Percentiles rank a stretch among this genome's conserved stretches.
phyloP scores from a whole-genome alignment of 2,113 vertebrate genomes.

The Cavia porcellus region DNA sequence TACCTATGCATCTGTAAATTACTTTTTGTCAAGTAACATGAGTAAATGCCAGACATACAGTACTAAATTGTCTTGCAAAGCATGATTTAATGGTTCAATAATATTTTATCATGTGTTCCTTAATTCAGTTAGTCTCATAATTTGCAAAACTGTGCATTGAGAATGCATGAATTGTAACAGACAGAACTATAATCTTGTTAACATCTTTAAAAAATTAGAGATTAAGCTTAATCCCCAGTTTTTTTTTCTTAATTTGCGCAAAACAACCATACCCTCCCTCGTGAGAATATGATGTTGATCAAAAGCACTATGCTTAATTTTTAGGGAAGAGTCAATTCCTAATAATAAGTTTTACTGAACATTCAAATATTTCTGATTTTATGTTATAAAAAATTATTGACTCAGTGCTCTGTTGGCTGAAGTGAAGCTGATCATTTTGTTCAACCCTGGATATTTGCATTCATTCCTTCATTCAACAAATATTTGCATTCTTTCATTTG shows the following conservation, averaged over 20 bases:
- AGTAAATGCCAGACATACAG: conserved; percentile 13
- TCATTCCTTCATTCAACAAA: background rate
- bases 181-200: background rate
- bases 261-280: background rate
- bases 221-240: background rate
- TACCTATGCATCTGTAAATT: conserved; percentile 37
- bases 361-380: background rate
- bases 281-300: background rate
- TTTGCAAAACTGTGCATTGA: background rate
- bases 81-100: background rate
- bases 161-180: rapidly evolving
- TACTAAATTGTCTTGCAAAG: background rate
- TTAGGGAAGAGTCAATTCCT: background rate
- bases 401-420: background rate
- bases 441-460: background rate
- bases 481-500: background rate
- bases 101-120: background rate
- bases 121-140: background rate
- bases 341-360: background rate
- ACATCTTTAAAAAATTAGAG: background rate
- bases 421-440: background rate
- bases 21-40: background rate
- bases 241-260: background rate
- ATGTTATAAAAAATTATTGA: background rate
- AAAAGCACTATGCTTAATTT: background rate